Base-by-base conservation (phyloP, 2,888 invertebrate species). In the Liodrosophila aerea region DNA sequence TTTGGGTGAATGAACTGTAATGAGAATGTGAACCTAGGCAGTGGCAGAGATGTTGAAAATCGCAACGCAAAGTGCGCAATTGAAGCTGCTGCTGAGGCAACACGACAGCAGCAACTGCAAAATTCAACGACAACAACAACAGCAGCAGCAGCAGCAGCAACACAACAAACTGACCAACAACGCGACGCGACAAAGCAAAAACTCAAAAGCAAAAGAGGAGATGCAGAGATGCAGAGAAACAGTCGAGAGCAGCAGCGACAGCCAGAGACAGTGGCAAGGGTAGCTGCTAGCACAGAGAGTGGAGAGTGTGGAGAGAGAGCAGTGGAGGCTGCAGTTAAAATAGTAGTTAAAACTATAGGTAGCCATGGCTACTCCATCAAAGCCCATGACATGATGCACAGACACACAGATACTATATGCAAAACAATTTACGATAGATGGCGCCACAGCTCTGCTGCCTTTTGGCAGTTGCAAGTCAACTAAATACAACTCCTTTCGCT, bases 1-100 rank as follows among this genome's bases (percentile, higher is more conserved):
- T 81, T 75, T 85, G 66, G 87, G 78, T 86, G 87, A 86, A 87
- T 77, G 85, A 86, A 81, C 86, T 83, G 78, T 86, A 87, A 86
- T 86, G 86, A 86, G 86, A 86, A 86, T 86, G 81, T 85, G 87
- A 87, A 81, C 86, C 85, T 84, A 86, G 73, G 70, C 75, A 39
- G 44, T 45, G 47, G 45, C 51, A 44, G 68, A 34, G 73, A 65
- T 76, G 82, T 70, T 70, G 81, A 76, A 85, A 76, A 80, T 84
- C 64, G 70, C 71, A 83, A 73, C 81, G 72, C 64, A 76, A 83
- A 83, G 76, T 82, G 76, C 83, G 84, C 85, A 82, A 83, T 84
- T 73, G 80, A 72, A 76, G 70, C 64, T 75, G 57, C 22, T 59
- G 64, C 16, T 45, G 52, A 57, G 47, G 37, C 47, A 73, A 60